phyloP scores from a whole-genome alignment of 2,113 vertebrate species.

The Barbus barbus region DNA sequence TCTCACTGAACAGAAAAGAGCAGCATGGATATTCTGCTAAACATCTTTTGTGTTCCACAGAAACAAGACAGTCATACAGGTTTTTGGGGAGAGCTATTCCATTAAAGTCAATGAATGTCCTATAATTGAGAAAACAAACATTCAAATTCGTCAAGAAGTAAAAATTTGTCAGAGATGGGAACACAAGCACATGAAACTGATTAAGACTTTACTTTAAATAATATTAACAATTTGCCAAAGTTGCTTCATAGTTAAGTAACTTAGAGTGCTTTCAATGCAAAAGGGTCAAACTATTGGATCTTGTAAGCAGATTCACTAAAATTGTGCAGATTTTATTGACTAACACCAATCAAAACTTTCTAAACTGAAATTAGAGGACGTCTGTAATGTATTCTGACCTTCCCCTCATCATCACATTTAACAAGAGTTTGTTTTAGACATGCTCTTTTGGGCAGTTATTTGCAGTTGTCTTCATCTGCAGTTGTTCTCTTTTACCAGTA shows the following conservation, averaged over 20 bases:
- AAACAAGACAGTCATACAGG: no score
- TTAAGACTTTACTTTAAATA: not conserved
- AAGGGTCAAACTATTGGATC: not conserved
- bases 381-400: not conserved
- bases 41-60: not conserved
- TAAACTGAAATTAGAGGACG: not conserved
- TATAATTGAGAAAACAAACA: not conserved
- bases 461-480: constrained; percentile 54
- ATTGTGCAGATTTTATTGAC: not conserved
- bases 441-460: not conserved
- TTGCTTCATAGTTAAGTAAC: not conserved
- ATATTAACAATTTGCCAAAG: not conserved
- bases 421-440: not conserved
- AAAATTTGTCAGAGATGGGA: not conserved
- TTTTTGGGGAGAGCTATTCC: not conserved
- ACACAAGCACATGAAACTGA: not conserved
- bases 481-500: constrained; percentile 64
- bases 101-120: not conserved
- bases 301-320: not conserved
- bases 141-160: no score
- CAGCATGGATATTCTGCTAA: not conserved
- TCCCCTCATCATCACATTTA: not conserved
- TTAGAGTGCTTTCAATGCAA: not conserved
- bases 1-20: not conserved
- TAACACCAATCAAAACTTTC: not conserved